A percentile compares a stretch with the other conserved stretches of the same genome.
Evolutionary conservation across 1,140 invertebrate species (phyloP).

Genomic region (Muscidifurax raptorellus): DNA sequence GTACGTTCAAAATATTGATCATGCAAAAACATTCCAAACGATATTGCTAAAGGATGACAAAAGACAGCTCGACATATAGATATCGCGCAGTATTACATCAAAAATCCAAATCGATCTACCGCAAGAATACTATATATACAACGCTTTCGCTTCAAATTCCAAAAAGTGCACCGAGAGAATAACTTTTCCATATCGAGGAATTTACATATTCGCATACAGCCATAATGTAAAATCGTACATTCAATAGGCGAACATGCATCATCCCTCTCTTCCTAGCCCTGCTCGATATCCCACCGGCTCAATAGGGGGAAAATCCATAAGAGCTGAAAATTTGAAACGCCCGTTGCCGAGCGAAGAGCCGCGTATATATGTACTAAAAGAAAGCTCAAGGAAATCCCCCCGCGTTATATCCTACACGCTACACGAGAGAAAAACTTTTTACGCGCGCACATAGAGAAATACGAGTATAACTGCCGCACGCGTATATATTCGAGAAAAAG

Average conservation of each 20-base stretch:
- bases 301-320: conserved; percentile 8
- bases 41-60: background rate
- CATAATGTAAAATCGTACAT: background rate
- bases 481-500: background rate
- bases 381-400: conserved; percentile 8
- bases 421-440: background rate
- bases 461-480: background rate
- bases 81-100: too few relatives aligned
- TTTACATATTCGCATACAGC: too few relatives aligned
- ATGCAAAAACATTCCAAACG: too few relatives aligned
- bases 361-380: conserved; percentile 16
- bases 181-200: too few relatives aligned
- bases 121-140: too few relatives aligned
- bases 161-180: background rate
- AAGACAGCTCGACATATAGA: background rate
- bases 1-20: too few relatives aligned
- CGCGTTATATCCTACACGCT: background rate
- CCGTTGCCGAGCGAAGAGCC: background rate
- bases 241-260: background rate
- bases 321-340: conserved; percentile 8
- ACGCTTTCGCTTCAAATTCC: background rate
- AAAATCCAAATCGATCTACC: background rate
- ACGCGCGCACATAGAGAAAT: background rate
- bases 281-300: background rate
- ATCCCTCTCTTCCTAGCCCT: background rate